Percentiles rank a stretch among this genome's conserved stretches.
Evolutionary conservation across 2,113 vertebrate genomes (phyloP).

Genomic region (Scalopus aquaticus): DNA sequence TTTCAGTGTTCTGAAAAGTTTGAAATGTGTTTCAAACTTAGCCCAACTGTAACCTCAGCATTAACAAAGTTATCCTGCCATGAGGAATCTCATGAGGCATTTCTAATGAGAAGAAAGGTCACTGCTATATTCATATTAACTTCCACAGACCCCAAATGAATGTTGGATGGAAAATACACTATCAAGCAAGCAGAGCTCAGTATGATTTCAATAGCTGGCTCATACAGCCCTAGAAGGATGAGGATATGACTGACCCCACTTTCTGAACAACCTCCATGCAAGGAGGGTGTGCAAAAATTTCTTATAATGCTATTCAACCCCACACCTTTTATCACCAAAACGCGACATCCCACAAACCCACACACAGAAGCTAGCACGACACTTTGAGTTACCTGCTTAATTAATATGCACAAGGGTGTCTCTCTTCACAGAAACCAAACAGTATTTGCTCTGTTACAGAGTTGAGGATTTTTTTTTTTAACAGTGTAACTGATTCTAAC

Average conservation of each 20-base stretch:
- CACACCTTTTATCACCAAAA: not conserved
- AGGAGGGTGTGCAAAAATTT: not conserved
- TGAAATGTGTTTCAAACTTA: not conserved
- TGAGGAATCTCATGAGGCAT: not conserved
- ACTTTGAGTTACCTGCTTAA: not conserved
- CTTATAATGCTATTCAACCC: not conserved
- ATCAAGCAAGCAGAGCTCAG: not conserved
- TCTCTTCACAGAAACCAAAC: not conserved
- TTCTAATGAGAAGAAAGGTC: not conserved
- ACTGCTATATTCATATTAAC: not conserved
- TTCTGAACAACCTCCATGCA: not conserved
- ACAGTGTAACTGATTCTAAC: not conserved
- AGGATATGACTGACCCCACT: not conserved
- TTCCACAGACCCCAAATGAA: not conserved
- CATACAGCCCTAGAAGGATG: not conserved
- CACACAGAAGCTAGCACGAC: not conserved
- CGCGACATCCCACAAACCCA: not conserved
- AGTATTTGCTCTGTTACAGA: not conserved
- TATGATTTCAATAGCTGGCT: rapidly evolving
- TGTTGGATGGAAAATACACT: not conserved
- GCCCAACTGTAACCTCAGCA: not conserved
- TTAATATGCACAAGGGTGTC: not conserved
- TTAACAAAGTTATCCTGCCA: not conserved
- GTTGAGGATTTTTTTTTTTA: not conserved
- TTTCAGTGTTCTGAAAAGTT: not conserved